Conservation (phyloP, 2,797 vertebrate genomes). For the Sebastes alutus region DNA sequence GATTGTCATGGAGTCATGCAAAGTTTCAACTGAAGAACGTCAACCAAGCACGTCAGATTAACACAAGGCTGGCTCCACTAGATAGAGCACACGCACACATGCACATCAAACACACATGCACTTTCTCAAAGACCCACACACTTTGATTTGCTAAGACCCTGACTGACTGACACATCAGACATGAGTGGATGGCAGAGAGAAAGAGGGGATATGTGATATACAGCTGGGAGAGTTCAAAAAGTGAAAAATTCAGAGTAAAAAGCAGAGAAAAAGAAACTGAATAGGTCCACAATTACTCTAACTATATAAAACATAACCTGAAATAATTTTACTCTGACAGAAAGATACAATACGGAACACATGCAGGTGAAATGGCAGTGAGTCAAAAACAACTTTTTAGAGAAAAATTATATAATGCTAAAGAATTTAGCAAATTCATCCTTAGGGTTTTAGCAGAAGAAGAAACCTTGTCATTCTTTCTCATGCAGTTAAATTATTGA, state of each 20-base stretch:
- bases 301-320: conserved; percentile 6
- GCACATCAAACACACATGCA: conserved; percentile 19
- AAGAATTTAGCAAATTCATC: not conserved
- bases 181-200: conserved; percentile 52
- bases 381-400: not conserved
- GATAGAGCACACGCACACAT: conserved; percentile 54
- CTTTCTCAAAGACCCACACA: conserved; percentile 32
- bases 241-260: conserved; percentile 20
- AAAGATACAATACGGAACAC: not conserved
- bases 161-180: conserved; percentile 73
- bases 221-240: conserved; percentile 38
- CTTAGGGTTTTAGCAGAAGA: not conserved
- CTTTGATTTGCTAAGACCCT: conserved; percentile 67
- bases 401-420: not conserved
- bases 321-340: conserved; percentile 1
- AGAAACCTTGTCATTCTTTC: not conserved
- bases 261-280: conserved; percentile 13
- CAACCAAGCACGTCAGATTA: conserved; percentile 81
- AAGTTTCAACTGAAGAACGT: conserved; percentile 75
- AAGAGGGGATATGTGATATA: conserved; percentile 9
- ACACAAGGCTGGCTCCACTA: conserved; percentile 71
- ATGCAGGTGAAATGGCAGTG: not conserved
- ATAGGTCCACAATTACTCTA: conserved; percentile 8
- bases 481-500: conserved; percentile 7
- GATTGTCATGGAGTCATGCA: conserved; percentile 77